phyloP scores from a whole-genome alignment of 1,140 invertebrate genomes.

The Brachionus angularis region DNA sequence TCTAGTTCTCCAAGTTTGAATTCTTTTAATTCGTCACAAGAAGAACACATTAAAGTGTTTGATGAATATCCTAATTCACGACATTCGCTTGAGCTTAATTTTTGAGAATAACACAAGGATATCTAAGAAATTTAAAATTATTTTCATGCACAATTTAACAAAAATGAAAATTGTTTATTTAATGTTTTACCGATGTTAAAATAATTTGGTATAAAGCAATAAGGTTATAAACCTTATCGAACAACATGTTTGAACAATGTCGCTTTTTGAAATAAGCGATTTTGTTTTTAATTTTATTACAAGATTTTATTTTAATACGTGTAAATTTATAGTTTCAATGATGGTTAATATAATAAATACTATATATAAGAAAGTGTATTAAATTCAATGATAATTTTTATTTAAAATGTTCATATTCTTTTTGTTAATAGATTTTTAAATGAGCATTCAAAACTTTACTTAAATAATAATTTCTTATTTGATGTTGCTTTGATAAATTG shows the following conservation, averaged over 20 bases:
- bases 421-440: too few species aligned
- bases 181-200: not conserved
- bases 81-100: slow-evolving; percentile 40
- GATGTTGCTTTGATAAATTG: too few species aligned
- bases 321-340: not conserved
- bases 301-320: not conserved
- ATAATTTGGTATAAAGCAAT: slow-evolving; percentile 27
- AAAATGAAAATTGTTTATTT: not conserved
- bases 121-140: not conserved
- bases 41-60: slow-evolving; percentile 74
- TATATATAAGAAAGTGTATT: not conserved
- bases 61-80: slow-evolving; percentile 41
- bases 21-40: slow-evolving; percentile 75
- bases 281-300: not conserved
- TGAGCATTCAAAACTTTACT: too few species aligned
- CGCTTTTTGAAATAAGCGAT: not conserved
- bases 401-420: too few species aligned
- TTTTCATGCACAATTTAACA: not conserved
- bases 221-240: slow-evolving; percentile 13
- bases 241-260: too few species aligned
- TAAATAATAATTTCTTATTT: too few species aligned
- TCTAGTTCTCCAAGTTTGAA: slow-evolving; percentile 68
- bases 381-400: too few species aligned
- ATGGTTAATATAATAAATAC: not conserved
- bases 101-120: slow-evolving; percentile 22